Evolutionary conservation across 2,888 invertebrate species (phyloP).

Genomic region (Druceiella hillmani): DNA sequence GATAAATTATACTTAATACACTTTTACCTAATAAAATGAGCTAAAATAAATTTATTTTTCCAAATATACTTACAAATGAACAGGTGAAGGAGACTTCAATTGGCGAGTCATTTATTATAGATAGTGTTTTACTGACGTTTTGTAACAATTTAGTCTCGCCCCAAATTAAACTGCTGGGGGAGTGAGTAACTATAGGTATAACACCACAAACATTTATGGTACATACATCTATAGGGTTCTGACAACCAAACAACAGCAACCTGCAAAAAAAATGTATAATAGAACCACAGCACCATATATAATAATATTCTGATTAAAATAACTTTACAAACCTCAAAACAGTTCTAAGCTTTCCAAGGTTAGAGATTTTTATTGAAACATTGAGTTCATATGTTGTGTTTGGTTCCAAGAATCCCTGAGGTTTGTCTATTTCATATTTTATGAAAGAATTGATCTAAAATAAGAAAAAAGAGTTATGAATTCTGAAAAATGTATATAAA

Average conservation of each 20-base stretch:
- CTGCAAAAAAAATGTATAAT: constrained; percentile 20
- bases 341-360: constrained; percentile 42
- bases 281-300: background rate
- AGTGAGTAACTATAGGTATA: constrained; percentile 61
- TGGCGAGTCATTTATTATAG: constrained; percentile 64
- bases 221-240: constrained; percentile 41
- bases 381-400: constrained; percentile 39
- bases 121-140: constrained; percentile 43
- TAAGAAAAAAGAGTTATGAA: too few species aligned
- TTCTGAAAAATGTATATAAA: too few species aligned
- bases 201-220: constrained; percentile 51
- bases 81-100: constrained; percentile 55
- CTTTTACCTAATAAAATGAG: background rate
- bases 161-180: constrained; percentile 57
- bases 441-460: too few species aligned
- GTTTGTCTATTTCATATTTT: too few species aligned
- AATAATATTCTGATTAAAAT: constrained; percentile 2
- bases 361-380: constrained; percentile 39
- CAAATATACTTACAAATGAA: constrained; percentile 37
- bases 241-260: constrained; percentile 38
- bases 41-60: background rate
- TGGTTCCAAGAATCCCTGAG: constrained; percentile 44
- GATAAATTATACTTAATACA: constrained; percentile 1
- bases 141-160: constrained; percentile 55
- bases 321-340: constrained; percentile 31